Percentiles rank a stretch among this genome's conserved stretches.
Conservation (phyloP, 1,140 invertebrate species). For the Protaetia brevitarsis region DNA sequence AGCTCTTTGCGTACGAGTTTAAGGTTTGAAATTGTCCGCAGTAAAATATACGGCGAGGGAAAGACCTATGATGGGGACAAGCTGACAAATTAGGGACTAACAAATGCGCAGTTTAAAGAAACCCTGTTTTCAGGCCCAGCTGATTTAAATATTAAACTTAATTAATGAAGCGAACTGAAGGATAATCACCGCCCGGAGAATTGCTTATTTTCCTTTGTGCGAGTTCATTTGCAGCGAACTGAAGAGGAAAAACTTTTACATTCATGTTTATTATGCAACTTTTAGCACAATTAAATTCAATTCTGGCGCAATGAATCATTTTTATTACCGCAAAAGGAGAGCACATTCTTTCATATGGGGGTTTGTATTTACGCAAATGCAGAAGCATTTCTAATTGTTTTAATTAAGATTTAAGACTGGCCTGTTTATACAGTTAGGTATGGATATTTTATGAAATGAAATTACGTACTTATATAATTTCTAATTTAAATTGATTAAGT, state of each 20-base stretch:
- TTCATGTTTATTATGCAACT: not conserved
- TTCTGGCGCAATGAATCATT: not conserved
- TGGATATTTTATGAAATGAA: too few relatives aligned
- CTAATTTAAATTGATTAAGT: too few relatives aligned
- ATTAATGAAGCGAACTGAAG: slow-evolving; percentile 14
- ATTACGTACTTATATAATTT: too few relatives aligned
- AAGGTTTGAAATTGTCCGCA: not conserved
- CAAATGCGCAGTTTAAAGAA: not conserved
- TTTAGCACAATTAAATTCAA: not conserved
- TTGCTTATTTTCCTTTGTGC: not conserved
- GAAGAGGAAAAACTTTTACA: not conserved
- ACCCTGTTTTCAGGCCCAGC: not conserved
- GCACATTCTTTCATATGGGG: not conserved
- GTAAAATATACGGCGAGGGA: not conserved
- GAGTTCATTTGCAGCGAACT: not conserved
- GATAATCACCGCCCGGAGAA: slow-evolving; percentile 5
- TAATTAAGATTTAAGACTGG: too few relatives aligned
- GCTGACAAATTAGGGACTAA: slow-evolving; percentile 9
- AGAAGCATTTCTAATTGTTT: too few relatives aligned
- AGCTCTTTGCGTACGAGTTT: not conserved
- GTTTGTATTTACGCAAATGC: too few relatives aligned
- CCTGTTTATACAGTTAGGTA: too few relatives aligned
- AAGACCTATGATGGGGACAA: not conserved
- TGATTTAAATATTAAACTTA: slow-evolving; percentile 19
- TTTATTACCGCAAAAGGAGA: not conserved